A percentile compares a stretch with the other conserved stretches of the same genome.
phyloP scores from a whole-genome alignment of 2,113 vertebrate species.

The Pangasianodon gigas region DNA sequence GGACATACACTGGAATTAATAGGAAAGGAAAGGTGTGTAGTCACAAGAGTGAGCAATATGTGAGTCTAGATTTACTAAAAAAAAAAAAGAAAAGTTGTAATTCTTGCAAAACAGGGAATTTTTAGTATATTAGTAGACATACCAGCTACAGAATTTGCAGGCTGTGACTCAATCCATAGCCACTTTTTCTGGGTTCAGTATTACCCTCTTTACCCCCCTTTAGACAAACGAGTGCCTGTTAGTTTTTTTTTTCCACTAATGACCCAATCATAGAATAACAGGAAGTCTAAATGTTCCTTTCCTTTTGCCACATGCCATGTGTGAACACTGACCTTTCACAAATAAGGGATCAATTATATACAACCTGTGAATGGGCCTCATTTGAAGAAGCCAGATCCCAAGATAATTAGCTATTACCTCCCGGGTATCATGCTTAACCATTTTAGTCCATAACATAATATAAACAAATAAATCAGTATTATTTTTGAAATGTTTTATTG shows the following conservation, averaged over 20 bases:
- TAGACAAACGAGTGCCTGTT: constrained; percentile 62
- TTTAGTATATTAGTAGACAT: not conserved
- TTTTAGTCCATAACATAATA: not conserved
- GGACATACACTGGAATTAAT: not conserved
- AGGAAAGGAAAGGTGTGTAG: not conserved
- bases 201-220: constrained; percentile 17
- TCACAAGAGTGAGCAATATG: not conserved
- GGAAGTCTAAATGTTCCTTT: constrained; percentile 74
- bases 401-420: constrained; percentile 46
- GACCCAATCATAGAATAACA: constrained; percentile 72
- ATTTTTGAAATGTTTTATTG: not conserved
- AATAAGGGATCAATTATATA: constrained; percentile 74
- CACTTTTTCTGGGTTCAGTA: constrained; percentile 36
- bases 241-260: constrained; percentile 63
- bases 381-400: constrained; percentile 69
- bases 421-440: constrained; percentile 21
- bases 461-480: no score
- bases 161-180: not conserved
- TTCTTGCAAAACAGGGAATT: not conserved
- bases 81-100: no score
- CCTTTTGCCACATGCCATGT: constrained; percentile 67
- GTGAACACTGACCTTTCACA: constrained; percentile 67
- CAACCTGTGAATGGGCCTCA: constrained; percentile 62
- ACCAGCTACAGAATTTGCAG: not conserved
- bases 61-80: not conserved